These are phyloP conservation scores for Drosophila trapezifrons DNA, from an alignment of 1,140 invertebrate genomes.

Conservation along the genomic window DNA sequence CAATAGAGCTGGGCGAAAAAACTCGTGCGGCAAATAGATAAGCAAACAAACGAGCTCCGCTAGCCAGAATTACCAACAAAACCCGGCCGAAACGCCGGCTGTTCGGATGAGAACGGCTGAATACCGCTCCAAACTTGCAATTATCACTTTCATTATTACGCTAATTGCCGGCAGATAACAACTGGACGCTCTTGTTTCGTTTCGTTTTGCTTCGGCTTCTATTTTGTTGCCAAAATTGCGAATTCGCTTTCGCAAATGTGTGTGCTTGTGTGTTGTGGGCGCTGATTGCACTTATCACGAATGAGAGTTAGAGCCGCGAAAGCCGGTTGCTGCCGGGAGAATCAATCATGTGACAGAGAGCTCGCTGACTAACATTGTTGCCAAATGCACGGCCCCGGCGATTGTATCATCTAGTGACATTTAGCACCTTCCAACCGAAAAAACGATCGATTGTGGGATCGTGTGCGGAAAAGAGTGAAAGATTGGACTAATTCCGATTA, in stretches of 20 bases:
- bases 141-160: constrained; percentile 74
- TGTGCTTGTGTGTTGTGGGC: constrained; percentile 1
- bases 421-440: constrained; percentile 30
- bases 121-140: constrained; percentile 59
- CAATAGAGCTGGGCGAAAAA: constrained; percentile 25
- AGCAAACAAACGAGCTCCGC: constrained; percentile 65
- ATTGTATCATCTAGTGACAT: constrained; percentile 14
- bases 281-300: constrained; percentile 71
- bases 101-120: constrained; percentile 23
- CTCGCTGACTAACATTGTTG: constrained; percentile 26
- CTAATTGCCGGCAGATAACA: constrained; percentile 71
- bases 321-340: constrained; percentile 51
- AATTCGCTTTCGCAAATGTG: constrained; percentile 30
- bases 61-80: constrained; percentile 19
- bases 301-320: constrained; percentile 47
- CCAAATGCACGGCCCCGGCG: constrained; percentile 51
- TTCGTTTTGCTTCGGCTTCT: neutral
- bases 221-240: constrained; percentile 50
- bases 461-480: constrained; percentile 2
- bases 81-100: constrained; percentile 44
- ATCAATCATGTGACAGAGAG: constrained; percentile 64
- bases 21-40: constrained; percentile 70
- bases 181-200: constrained; percentile 15
- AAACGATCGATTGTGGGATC: constrained; percentile 2
- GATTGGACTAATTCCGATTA: constrained; percentile 42